These are phyloP conservation scores for Equus przewalskii DNA, from an alignment of 2,113 vertebrate species.

Conservation along the genomic window DNA sequence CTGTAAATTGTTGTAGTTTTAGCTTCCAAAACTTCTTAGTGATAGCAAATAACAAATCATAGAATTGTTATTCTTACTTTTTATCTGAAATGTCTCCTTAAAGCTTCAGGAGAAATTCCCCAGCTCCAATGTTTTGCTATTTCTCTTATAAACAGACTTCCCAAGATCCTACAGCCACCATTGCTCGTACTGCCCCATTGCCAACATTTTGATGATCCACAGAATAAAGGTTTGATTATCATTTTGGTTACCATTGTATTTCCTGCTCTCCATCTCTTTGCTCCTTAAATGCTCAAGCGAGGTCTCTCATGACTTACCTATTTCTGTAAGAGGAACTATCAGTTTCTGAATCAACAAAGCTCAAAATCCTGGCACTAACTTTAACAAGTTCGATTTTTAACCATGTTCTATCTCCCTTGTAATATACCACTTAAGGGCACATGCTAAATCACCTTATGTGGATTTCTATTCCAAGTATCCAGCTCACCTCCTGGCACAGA, in stretches of 20 bases:
- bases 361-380: slow-evolving; percentile 31
- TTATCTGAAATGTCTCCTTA: neutral
- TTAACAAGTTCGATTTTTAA: slow-evolving; percentile 26
- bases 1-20: neutral
- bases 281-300: neutral
- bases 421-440: neutral
- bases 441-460: neutral
- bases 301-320: neutral
- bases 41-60: neutral
- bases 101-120: slow-evolving; percentile 24
- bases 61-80: neutral
- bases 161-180: neutral
- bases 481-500: neutral
- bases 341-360: neutral
- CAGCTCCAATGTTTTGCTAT: neutral
- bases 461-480: neutral
- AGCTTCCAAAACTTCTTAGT: neutral
- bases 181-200: accelerated
- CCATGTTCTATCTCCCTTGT: neutral
- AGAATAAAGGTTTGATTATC: neutral
- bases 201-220: neutral
- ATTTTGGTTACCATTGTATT: neutral
- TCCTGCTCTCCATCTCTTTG: neutral
- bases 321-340: neutral
- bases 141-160: neutral